phyloP scores from a whole-genome alignment of 1,140 invertebrate species.

The Saccostrea cuccullata region DNA sequence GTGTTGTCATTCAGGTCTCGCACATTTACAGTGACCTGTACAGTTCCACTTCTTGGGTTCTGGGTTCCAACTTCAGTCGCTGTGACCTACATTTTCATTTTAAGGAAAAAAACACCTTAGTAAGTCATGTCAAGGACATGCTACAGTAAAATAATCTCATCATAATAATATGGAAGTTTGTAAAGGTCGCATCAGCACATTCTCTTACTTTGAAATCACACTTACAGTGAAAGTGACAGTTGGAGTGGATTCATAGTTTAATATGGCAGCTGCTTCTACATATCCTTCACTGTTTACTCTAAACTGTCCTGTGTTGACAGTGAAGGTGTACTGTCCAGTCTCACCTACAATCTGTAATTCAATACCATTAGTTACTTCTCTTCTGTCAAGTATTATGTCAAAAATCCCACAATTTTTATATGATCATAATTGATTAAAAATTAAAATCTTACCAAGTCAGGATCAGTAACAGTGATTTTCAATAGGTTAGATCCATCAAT shows the following conservation, averaged over 20 bases:
- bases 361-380: background rate
- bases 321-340: constrained; percentile 50
- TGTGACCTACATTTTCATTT: constrained; percentile 57
- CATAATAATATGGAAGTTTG: too few species aligned
- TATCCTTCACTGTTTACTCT: constrained; percentile 58
- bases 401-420: background rate
- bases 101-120: too few species aligned
- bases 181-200: too few species aligned
- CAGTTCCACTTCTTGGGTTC: constrained; percentile 39
- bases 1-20: constrained; percentile 57
- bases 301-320: constrained; percentile 54
- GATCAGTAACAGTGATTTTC: constrained; percentile 56
- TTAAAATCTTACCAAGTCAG: constrained; percentile 58
- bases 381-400: background rate
- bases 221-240: constrained; percentile 59
- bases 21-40: constrained; percentile 59
- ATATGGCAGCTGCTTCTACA: constrained; percentile 42
- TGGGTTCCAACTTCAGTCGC: constrained; percentile 57
- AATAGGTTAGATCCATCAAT: constrained; percentile 42
- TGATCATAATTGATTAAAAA: constrained; percentile 8
- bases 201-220: background rate
- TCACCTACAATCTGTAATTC: constrained; percentile 52
- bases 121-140: too few species aligned
- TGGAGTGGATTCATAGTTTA: constrained; percentile 60
- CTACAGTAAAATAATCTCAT: too few species aligned